Percentiles rank a stretch among this genome's conserved stretches.
These are phyloP conservation scores for Herpetotheres cachinnans DNA, from an alignment of 2,113 vertebrate genomes.

Conservation along the genomic window DNA sequence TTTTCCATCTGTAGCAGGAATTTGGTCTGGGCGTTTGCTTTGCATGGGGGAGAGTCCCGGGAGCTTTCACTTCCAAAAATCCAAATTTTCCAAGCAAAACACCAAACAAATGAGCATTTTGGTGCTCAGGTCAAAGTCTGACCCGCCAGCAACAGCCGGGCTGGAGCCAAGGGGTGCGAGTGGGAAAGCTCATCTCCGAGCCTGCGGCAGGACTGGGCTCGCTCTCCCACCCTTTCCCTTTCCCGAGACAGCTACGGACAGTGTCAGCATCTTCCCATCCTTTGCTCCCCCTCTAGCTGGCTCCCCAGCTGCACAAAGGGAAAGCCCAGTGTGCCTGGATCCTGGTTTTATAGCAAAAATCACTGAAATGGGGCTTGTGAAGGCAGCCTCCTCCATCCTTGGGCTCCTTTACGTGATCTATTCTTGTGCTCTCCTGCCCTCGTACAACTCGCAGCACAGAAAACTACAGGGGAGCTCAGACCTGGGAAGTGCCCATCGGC, in stretches of 20 bases:
- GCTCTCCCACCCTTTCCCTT: background rate
- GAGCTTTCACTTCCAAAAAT: background rate
- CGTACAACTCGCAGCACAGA: background rate
- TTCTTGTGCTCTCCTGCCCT: background rate
- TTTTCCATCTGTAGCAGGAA: background rate
- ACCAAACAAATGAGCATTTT: background rate
- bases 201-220: fast-evolving
- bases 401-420: background rate
- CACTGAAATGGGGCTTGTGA: background rate
- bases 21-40: background rate
- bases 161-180: background rate
- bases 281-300: background rate
- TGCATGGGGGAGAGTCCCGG: background rate
- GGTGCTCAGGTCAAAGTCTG: background rate
- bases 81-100: background rate
- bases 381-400: background rate
- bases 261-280: background rate
- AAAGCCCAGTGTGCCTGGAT: background rate
- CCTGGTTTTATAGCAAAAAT: background rate
- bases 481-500: background rate
- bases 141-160: fast-evolving
- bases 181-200: background rate
- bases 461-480: fast-evolving
- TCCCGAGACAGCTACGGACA: fast-evolving
- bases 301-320: background rate